Percentiles rank a stretch among this genome's conserved stretches.
Evolutionary conservation across 2,888 invertebrate genomes (phyloP).

Genomic region (Nipponacmea schrenckii): DNA sequence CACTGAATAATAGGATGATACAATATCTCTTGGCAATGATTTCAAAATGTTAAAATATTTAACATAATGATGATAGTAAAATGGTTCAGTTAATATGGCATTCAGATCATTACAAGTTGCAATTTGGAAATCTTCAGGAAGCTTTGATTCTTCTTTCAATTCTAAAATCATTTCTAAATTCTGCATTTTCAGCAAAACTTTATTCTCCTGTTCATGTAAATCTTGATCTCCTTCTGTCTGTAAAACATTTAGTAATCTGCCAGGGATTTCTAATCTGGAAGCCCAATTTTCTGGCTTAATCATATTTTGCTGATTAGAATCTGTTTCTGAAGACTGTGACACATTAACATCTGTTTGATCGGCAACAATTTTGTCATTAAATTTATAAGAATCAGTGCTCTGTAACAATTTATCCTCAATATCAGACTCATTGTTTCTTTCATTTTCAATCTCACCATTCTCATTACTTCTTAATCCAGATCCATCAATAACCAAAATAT

Average conservation of each 20-base stretch:
- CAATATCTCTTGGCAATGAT: slow-evolving; percentile 45
- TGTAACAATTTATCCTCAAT: slow-evolving; percentile 1
- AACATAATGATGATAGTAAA: slow-evolving; percentile 52
- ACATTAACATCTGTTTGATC: slow-evolving; percentile 39
- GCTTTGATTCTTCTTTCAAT: slow-evolving; percentile 45
- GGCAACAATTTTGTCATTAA: slow-evolving; percentile 36
- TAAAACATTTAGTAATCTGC: slow-evolving; percentile 43
- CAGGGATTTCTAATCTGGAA: slow-evolving; percentile 42
- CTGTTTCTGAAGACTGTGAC: slow-evolving; percentile 54
- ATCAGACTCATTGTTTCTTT: slow-evolving; percentile 15
- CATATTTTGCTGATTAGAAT: slow-evolving; percentile 57
- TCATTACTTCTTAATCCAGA: slow-evolving; percentile 28
- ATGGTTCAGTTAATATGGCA: slow-evolving; percentile 49
- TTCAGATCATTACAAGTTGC: slow-evolving; percentile 56
- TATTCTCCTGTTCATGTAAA: slow-evolving; percentile 46
- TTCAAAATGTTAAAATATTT: slow-evolving; percentile 54
- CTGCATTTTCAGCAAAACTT: slow-evolving; percentile 47
- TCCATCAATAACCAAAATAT: slow-evolving; percentile 42
- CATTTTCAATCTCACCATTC: slow-evolving; percentile 33
- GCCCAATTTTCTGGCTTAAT: slow-evolving; percentile 52
- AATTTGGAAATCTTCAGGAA: slow-evolving; percentile 57
- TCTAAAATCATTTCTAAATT: slow-evolving; percentile 55
- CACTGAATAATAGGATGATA: slow-evolving; percentile 45
- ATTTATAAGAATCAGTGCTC: slow-evolving; percentile 26
- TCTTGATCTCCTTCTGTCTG: slow-evolving; percentile 43